Evolutionary conservation across 2,797 vertebrate species (phyloP), one percentile per base, ranked within the genome.

Genomic region (Chrosomus eos): DNA sequence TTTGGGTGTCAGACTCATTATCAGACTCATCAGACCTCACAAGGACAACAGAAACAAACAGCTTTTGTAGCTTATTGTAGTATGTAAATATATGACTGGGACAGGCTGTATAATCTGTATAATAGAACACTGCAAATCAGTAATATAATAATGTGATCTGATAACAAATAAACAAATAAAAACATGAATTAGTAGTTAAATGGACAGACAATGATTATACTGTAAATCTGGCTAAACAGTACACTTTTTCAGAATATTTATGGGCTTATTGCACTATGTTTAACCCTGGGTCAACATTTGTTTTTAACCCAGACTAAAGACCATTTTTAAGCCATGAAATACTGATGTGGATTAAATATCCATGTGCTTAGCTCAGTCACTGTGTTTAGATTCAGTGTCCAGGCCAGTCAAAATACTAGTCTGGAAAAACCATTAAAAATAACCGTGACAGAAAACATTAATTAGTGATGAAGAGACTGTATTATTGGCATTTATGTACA

Each of bases 11-110:
- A 38, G 21, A 72, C 11, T 81, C 53, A 71, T 72, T 38, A 80
- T 31, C 76, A 40, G 71, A 76, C 75, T 86, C 40, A 86, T 68
- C 51, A 87, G 70, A 84, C 74, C 60, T 82, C 43, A 83, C 53
- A 70, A 82, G 60, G 71, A 87, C 16, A 85, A 81, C 55, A 71
- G 28, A 14, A 76, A 79, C 67, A 83, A 74, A 33, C 45, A 51
- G 75, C 23, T 84, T 21, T 82, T 45, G 18, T 83, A 80, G 55
- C 68, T 64, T 64, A 31, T 62, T 62, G 26, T 60, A 85, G 62
- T 67, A 70, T 74, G n/a, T 43, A 81, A 89, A 87, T 87, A 90
- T 84, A 85, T 89, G 88, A 93, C 83, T 88, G 88, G 90, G 89
- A 87, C 86, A 77, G 31, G 38, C 64, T 36, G 43, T n/a, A 66